These are phyloP conservation scores for Osedax frankpressi DNA, from an alignment of 2,888 invertebrate species.

Conservation along the genomic window DNA sequence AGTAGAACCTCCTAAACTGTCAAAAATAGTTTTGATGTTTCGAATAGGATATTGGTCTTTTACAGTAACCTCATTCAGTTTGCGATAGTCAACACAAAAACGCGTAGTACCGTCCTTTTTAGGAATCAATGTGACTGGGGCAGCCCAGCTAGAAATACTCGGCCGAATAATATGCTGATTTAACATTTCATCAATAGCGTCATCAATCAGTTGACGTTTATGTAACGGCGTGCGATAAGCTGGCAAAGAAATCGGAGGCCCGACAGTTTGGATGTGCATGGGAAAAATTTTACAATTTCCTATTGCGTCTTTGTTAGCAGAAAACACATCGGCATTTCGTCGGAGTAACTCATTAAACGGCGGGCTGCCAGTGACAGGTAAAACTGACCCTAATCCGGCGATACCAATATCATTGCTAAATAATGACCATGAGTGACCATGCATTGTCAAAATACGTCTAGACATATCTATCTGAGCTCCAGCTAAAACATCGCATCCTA, in stretches of 20 bases:
- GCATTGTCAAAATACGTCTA: neutral
- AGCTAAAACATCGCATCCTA: conserved; percentile 1
- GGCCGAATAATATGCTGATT: neutral
- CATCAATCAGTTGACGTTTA: neutral
- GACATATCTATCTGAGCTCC: neutral
- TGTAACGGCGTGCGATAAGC: conserved; percentile 1
- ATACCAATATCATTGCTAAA: neutral
- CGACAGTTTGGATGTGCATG: neutral
- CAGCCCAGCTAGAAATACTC: neutral
- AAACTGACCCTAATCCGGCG: neutral
- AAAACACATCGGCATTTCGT: neutral
- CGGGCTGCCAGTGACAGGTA: neutral
- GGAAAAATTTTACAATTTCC: neutral
- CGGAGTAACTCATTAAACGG: neutral
- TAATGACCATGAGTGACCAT: neutral
- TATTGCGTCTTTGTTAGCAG: neutral
- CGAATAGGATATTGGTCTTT: conserved; percentile 22
- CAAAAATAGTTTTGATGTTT: conserved; percentile 24
- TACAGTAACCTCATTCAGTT: conserved; percentile 18
- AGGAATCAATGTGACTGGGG: neutral
- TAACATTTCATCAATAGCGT: neutral
- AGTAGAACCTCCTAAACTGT: conserved; percentile 19
- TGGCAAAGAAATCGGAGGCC: neutral
- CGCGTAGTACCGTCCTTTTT: neutral
- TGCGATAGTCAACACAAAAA: conserved; percentile 24